These are phyloP conservation scores for Chrysotoxum bicinctum DNA, from an alignment of 2,888 invertebrate species.

Conservation along the genomic window DNA sequence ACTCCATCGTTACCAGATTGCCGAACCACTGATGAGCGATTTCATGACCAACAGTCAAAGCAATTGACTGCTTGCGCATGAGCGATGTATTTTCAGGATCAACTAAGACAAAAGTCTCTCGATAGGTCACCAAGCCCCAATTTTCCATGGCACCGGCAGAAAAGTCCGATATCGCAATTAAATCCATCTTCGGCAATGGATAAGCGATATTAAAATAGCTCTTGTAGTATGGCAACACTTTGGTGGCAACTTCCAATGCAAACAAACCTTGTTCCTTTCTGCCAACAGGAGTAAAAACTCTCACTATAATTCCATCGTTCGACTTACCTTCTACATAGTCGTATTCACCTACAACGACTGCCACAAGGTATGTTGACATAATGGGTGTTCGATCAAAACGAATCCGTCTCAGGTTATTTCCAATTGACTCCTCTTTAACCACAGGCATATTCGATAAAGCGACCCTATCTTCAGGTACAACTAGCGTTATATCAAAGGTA, in stretches of 20 bases:
- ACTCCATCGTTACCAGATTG: constrained; percentile 98
- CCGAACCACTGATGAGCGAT: constrained; percentile 99
- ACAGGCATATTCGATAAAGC: constrained; percentile 97
- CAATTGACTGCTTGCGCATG: constrained; percentile 91
- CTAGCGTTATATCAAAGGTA: constrained; percentile 93
- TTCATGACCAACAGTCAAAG: constrained; percentile 95
- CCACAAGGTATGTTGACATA: constrained; percentile 98
- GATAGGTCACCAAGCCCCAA: constrained; percentile 97
- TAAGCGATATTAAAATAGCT: constrained; percentile 97
- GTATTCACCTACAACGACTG: constrained; percentile 96
- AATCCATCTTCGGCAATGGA: constrained; percentile 97
- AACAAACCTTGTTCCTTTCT: constrained; percentile 96
- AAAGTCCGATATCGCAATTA: constrained; percentile 98
- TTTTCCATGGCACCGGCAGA: constrained; percentile 99
- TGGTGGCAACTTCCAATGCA: constrained; percentile 95
- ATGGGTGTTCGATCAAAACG: constrained; percentile 92
- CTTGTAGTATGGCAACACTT: constrained; percentile 96
- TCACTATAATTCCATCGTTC: constrained; percentile 90
- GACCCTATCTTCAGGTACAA: constrained; percentile 90
- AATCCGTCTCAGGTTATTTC: constrained; percentile 82
- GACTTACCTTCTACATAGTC: constrained; percentile 94
- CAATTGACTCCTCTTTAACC: constrained; percentile 81
- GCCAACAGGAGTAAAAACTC: constrained; percentile 93
- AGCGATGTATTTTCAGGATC: constrained; percentile 95
- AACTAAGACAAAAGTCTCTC: constrained; percentile 94